Percentiles rank a stretch among this genome's conserved stretches.
Conservation (phyloP, 2,888 invertebrate genomes). For the Psylliodes chrysocephalus region DNA sequence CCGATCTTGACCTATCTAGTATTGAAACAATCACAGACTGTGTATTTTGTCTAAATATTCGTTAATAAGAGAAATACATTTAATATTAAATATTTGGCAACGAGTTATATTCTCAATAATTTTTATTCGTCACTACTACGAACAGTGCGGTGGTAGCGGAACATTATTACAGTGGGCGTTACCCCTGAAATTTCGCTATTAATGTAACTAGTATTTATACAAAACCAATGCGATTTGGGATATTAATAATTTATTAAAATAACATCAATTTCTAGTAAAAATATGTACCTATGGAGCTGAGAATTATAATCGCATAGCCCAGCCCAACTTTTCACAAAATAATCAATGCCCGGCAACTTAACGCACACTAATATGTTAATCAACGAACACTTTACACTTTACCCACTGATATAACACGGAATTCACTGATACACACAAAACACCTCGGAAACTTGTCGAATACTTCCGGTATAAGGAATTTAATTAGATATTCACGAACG, state of each 20-base stretch:
- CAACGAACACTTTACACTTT: neutral
- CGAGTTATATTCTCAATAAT: neutral
- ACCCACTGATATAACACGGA: neutral
- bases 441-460: slow-evolving; percentile 7
- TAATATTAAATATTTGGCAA: slow-evolving; percentile 20
- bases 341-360: slow-evolving; percentile 19
- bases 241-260: neutral
- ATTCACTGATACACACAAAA: neutral
- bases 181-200: slow-evolving; percentile 13
- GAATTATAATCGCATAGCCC: slow-evolving; percentile 10
- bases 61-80: too few species aligned
- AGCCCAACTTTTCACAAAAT: slow-evolving; percentile 13
- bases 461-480: slow-evolving; percentile 6
- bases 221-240: slow-evolving; percentile 10
- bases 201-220: neutral
- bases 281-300: slow-evolving; percentile 15
- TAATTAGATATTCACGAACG: too few species aligned
- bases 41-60: too few species aligned
- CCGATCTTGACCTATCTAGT: too few species aligned
- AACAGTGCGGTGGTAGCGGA: slow-evolving; percentile 23
- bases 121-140: slow-evolving; percentile 7
- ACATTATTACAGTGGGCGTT: slow-evolving; percentile 22
- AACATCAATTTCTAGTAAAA: neutral
- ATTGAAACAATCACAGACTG: too few species aligned
- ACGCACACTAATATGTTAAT: neutral